Evolutionary conservation across 2,888 invertebrate species (phyloP).

Genomic region (Omphaloscelis lunosa): DNA sequence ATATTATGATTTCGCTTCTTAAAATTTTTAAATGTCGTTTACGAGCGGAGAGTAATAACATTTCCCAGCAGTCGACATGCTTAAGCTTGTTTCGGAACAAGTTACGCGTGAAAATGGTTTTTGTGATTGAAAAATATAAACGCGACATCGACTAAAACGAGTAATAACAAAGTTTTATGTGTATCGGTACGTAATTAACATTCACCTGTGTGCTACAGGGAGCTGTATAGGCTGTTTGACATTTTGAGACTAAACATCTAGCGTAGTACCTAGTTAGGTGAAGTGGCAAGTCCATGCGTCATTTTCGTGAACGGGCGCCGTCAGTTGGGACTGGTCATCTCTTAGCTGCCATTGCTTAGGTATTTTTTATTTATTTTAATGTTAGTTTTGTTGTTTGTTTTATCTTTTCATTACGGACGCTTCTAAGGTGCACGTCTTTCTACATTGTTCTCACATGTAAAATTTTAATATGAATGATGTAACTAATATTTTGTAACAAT

Average conservation of each 20-base stretch:
- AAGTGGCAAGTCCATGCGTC: no score
- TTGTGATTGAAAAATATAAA: conserved; percentile 30
- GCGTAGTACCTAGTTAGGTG: background rate
- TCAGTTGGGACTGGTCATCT: no score
- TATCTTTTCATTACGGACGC: no score
- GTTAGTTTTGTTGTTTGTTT: no score
- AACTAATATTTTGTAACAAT: no score
- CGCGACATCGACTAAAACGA: background rate
- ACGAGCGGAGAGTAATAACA: conserved; percentile 3
- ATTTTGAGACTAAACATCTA: conserved; percentile 5
- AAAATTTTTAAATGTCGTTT: conserved; percentile 12
- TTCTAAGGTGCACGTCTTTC: no score
- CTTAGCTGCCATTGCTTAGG: no score
- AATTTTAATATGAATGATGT: no score
- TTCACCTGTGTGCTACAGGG: background rate
- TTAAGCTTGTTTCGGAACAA: conserved; percentile 21
- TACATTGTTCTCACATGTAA: no score
- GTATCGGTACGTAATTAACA: conserved; percentile 15
- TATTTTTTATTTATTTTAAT: no score
- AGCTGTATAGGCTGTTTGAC: background rate
- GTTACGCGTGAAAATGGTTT: conserved; percentile 15
- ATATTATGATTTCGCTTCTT: conserved; percentile 13
- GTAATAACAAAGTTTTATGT: conserved; percentile 34
- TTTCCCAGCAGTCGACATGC: background rate
- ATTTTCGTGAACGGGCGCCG: no score